Percentiles rank a stretch among this genome's conserved stretches.
Conservation (phyloP, 2,113 vertebrate species). For the Herpetotheres cachinnans region DNA sequence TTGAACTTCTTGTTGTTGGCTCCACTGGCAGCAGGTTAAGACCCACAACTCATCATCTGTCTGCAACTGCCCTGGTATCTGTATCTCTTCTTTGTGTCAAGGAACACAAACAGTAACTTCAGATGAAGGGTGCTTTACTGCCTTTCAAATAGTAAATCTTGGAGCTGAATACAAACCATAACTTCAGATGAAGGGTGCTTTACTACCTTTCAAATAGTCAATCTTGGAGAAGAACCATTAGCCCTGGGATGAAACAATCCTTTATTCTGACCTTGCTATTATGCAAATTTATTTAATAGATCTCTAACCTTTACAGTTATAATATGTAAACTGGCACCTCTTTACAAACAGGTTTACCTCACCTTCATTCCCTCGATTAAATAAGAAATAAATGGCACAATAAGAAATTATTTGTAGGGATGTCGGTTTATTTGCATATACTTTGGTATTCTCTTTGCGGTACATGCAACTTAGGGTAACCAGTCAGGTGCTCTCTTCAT, state of each 20-base stretch:
- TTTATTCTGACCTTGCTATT: background rate
- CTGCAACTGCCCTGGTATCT: background rate
- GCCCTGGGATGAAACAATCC: background rate
- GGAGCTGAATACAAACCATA: background rate
- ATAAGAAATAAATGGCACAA: background rate
- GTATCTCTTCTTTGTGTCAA: background rate
- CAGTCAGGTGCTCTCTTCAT: background rate
- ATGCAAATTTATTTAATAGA: background rate
- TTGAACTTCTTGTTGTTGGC: background rate
- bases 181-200: background rate
- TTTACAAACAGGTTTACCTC: background rate
- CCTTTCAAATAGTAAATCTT: background rate
- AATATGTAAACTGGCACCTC: background rate
- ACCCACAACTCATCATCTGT: background rate
- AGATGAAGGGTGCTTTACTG: background rate
- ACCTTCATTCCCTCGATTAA: background rate
- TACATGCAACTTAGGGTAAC: background rate
- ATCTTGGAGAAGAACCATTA: background rate
- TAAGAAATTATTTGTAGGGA: background rate
- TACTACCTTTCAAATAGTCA: background rate
- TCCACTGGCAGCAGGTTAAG: background rate
- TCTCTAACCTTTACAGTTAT: background rate
- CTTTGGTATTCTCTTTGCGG: background rate
- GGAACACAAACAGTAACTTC: background rate
- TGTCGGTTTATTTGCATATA: background rate